Percentiles rank a stretch among this genome's conserved stretches.
Conservation (phyloP, 2,113 vertebrate genomes). For the Caracal caracal region DNA sequence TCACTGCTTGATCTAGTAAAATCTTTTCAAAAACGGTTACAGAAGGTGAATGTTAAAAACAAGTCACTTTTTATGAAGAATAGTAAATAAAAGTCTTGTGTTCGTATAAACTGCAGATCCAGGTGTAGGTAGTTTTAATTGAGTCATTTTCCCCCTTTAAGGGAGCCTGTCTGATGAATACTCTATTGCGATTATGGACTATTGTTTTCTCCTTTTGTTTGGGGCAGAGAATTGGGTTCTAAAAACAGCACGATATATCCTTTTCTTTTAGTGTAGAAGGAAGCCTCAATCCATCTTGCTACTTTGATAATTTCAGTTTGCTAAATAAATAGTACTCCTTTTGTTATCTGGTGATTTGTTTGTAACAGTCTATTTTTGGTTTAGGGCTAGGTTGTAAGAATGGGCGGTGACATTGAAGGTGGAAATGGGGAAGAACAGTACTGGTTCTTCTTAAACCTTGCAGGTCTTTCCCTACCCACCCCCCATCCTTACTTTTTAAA, state of each 20-base stretch:
- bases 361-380: neutral
- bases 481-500: neutral
- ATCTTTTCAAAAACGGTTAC: constrained; percentile 20
- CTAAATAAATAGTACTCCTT: constrained; percentile 7
- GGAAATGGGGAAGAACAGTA: neutral
- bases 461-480: neutral
- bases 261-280: neutral
- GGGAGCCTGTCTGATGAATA: neutral
- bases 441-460: neutral
- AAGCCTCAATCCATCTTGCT: neutral
- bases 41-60: neutral
- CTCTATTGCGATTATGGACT: neutral
- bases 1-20: neutral
- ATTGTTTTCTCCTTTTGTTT: neutral
- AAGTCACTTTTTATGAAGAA: constrained; percentile 22
- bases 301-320: neutral
- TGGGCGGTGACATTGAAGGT: neutral
- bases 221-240: neutral
- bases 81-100: neutral
- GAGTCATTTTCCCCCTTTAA: neutral
- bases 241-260: neutral
- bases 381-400: neutral
- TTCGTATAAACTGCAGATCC: neutral
- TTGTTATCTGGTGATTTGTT: constrained; percentile 29
- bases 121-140: neutral